phyloP scores from a whole-genome alignment of 2,797 vertebrate species.

The Eulemur coronatus region DNA sequence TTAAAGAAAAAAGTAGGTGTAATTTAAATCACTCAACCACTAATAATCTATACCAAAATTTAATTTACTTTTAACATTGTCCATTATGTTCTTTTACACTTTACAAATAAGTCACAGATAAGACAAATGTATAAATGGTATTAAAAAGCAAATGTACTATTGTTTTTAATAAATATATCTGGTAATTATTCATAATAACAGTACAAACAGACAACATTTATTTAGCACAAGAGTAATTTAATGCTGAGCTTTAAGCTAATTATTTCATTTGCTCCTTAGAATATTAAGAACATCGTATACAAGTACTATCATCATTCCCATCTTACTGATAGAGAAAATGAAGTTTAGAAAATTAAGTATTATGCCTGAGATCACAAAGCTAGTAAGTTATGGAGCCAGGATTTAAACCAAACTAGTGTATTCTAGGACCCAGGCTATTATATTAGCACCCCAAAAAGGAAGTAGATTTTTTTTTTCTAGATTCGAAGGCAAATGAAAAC shows the following conservation, averaged over 20 bases:
- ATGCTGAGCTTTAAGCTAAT: background rate
- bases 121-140: background rate
- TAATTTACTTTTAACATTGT: conserved; percentile 30
- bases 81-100: background rate
- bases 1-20: conserved; percentile 61
- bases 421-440: background rate
- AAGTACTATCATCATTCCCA: background rate
- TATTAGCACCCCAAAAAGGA: background rate
- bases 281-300: background rate
- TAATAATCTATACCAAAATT: conserved; percentile 36
- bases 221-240: background rate
- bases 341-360: conserved; percentile 25
- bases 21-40: background rate
- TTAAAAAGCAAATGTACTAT: background rate
- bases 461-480: background rate
- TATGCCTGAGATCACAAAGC: background rate
- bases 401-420: background rate
- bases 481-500: conserved; percentile 22
- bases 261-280: background rate
- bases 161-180: conserved; percentile 3
- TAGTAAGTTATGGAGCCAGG: background rate
- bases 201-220: background rate
- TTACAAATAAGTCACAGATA: background rate
- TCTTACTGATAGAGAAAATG: conserved; percentile 4
- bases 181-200: background rate